These are phyloP conservation scores for Latrodectus elegans DNA, from an alignment of 2,888 invertebrate genomes.

Conservation along the genomic window DNA sequence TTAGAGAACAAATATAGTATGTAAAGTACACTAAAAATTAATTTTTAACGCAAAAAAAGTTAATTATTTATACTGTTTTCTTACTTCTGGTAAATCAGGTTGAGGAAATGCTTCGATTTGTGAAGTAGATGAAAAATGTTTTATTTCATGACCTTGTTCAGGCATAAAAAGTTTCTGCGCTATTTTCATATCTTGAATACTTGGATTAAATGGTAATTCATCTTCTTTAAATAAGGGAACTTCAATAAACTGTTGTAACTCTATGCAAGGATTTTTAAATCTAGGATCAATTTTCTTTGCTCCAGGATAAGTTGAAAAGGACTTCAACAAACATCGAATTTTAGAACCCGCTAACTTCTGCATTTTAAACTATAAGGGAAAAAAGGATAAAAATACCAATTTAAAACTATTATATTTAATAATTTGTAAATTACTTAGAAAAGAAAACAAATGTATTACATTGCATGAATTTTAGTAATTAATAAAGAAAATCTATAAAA, in stretches of 20 bases:
- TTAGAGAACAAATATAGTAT: no score
- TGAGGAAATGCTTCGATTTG: conserved; percentile 49
- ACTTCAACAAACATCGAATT: no score
- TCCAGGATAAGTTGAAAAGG: conserved; percentile 12
- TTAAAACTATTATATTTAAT: no score
- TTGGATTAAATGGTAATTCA: conserved; percentile 69
- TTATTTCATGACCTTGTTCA: conserved; percentile 43
- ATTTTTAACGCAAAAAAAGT: neutral
- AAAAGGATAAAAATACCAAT: no score
- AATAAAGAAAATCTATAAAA: no score
- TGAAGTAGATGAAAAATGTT: conserved; percentile 44
- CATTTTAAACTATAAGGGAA: no score
- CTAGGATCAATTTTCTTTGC: conserved; percentile 54
- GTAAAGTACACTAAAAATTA: no score
- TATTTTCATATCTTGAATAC: conserved; percentile 63
- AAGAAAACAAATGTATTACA: no score
- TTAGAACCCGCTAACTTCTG: no score
- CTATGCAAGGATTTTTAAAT: conserved; percentile 65
- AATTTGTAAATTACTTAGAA: no score
- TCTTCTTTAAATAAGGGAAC: conserved; percentile 69
- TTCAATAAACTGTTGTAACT: conserved; percentile 61
- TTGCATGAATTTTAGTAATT: no score
- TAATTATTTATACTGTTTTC: conserved; percentile 1
- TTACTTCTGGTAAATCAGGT: conserved; percentile 61
- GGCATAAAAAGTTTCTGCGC: conserved; percentile 69